Conservation (phyloP, 2,113 vertebrate genomes). For the Corydoras sp. region DNA sequence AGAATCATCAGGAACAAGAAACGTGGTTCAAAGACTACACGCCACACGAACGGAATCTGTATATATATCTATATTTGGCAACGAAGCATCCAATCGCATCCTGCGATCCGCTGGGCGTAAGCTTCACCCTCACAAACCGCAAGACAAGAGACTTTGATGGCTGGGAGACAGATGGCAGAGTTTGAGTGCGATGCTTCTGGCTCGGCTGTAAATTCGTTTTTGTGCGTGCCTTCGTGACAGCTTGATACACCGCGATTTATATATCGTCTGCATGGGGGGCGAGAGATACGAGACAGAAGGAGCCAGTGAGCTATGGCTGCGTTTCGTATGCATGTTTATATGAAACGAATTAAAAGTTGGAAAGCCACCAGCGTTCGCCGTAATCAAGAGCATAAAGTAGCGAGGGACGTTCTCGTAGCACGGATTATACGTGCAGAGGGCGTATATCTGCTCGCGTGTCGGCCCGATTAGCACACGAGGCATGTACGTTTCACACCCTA, state of each 20-base stretch:
- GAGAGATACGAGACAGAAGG: too few relatives aligned
- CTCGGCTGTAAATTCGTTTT: neutral
- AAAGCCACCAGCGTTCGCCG: too few relatives aligned
- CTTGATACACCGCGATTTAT: neutral
- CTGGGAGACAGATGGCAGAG: neutral
- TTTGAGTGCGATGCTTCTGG: neutral
- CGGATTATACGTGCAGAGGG: too few relatives aligned
- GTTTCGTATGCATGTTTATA: too few relatives aligned
- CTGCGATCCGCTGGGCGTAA: neutral
- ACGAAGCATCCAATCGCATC: neutral
- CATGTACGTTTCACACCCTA: constrained; percentile 25
- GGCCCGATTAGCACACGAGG: neutral
- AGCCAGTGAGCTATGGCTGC: neutral
- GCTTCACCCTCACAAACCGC: neutral
- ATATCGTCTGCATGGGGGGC: neutral
- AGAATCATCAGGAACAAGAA: too few relatives aligned
- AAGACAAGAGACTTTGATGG: neutral
- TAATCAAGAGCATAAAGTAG: too few relatives aligned
- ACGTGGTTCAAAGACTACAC: too few relatives aligned
- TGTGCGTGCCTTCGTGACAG: neutral
- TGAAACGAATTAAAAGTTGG: too few relatives aligned
- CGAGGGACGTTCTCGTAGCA: too few relatives aligned
- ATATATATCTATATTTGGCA: neutral
- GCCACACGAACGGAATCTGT: too few relatives aligned
- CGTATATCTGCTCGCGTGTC: too few relatives aligned